Evolutionary conservation across 2,888 invertebrate genomes (phyloP), one percentile per base, ranked within the genome.

Genomic region (Tetheella fluctuosa): DNA sequence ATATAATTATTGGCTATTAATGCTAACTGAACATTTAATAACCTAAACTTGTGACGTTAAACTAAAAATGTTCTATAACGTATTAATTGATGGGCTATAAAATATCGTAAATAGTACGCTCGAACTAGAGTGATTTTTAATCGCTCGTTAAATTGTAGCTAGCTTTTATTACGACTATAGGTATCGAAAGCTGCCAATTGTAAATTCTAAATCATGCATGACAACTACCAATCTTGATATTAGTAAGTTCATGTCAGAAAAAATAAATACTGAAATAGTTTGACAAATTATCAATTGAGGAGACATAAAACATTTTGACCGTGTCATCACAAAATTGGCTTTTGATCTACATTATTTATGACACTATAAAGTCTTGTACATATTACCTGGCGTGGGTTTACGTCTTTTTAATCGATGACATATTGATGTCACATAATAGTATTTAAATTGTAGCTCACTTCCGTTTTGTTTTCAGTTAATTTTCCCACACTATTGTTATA

Each of bases 41-140:
- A 59, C 59, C 60, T 62, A 66, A 73, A 67, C 64, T 59, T 57
- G 61, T 67, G 65, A 69, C 68, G 65, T 53, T 34, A 28, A 23
- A 20, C 68, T 68, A 76, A 76, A 79, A 72, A 77, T 70, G 67
- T 69, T 60, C 63, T 67, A 71, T 71, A 74, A 67, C 69, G 65
- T 70, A 74, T 80, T 81, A 81, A 81, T 83, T 82, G 75, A 77
- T 81, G 74, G 74, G 63, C 71, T 68, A 80, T 84, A 83, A 84
- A 84, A 72, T 54, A 65, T 67, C 67, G 69, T 67, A 71, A 66
- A 81, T 77, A 79, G 71, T 76, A 69, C 71, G 70, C 71, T 68
- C 66, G 63, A 66, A 65, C 70, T 70, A 67, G 75, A 81, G 81
- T 79, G 81, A 79, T 79, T 77, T 83, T 83, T 81, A 82, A 83